These are phyloP conservation scores for Imbricaverruca yamaguchii DNA, from an alignment of 2,888 invertebrate genomes.

Conservation along the genomic window DNA sequence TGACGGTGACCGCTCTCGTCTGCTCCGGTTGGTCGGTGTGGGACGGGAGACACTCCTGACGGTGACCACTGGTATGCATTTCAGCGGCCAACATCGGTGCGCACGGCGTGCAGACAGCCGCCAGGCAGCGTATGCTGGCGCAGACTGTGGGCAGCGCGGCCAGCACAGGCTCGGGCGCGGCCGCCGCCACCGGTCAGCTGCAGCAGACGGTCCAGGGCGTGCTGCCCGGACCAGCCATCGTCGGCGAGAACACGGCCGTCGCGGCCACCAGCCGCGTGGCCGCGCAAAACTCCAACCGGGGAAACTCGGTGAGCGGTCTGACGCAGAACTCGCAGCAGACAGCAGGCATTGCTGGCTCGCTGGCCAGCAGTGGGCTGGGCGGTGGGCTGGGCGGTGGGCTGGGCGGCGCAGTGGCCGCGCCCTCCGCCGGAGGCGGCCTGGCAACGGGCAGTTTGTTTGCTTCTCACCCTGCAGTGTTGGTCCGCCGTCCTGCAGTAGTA, in stretches of 20 bases:
- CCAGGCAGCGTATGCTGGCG: background rate
- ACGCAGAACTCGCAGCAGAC: background rate
- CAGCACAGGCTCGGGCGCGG: background rate
- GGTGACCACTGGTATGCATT: no score
- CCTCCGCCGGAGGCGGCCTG: background rate
- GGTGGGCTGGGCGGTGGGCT: background rate
- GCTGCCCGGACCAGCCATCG: background rate
- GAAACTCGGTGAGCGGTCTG: background rate
- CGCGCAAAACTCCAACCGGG: conserved; percentile 8
- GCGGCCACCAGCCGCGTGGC: background rate
- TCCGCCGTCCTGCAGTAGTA: no score
- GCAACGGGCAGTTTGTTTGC: background rate
- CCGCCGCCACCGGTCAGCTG: background rate
- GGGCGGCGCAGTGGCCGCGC: background rate
- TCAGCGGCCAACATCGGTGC: background rate
- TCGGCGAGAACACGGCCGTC: background rate
- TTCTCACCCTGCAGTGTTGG: no score
- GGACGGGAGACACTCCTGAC: no score
- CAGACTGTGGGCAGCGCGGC: background rate
- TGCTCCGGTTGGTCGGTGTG: no score
- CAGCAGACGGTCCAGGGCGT: background rate
- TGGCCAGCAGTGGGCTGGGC: background rate
- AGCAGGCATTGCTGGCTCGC: background rate
- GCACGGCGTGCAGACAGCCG: background rate
- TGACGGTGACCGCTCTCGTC: no score